phyloP scores from a whole-genome alignment of 1,140 invertebrate species.

The Bombus pascuorum region DNA sequence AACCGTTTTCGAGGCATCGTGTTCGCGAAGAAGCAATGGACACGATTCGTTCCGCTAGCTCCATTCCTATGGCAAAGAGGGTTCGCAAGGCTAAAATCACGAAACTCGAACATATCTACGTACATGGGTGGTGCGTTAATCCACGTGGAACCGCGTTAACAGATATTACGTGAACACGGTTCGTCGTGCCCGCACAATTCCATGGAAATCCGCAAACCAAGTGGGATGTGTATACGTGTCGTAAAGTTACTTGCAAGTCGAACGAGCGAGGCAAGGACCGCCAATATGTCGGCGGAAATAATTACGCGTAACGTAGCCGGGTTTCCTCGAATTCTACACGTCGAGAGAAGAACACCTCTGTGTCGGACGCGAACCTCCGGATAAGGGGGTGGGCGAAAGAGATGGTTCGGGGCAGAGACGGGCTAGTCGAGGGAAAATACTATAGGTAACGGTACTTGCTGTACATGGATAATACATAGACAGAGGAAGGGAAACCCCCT shows the following conservation, averaged over 20 bases:
- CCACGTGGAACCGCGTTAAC: neutral
- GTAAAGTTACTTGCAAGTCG: constrained; percentile 6
- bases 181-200: neutral
- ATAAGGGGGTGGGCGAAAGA: neutral
- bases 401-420: neutral
- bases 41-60: neutral
- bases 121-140: neutral
- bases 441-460: constrained; percentile 74
- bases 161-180: neutral
- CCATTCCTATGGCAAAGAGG: neutral
- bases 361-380: constrained; percentile 30
- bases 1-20: too few species aligned
- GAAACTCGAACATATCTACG: too few species aligned
- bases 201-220: constrained; percentile 14
- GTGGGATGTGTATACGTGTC: neutral
- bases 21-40: neutral
- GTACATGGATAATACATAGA: constrained; percentile 73
- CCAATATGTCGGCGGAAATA: constrained; percentile 53
- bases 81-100: neutral
- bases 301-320: constrained; percentile 56
- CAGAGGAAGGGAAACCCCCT: constrained; percentile 66
- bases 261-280: neutral
- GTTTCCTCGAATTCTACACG: constrained; percentile 36
- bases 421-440: constrained; percentile 44
- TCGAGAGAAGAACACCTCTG: constrained; percentile 46